Evolutionary conservation across 1,140 invertebrate genomes (phyloP).

Genomic region (Diprion similis): DNA sequence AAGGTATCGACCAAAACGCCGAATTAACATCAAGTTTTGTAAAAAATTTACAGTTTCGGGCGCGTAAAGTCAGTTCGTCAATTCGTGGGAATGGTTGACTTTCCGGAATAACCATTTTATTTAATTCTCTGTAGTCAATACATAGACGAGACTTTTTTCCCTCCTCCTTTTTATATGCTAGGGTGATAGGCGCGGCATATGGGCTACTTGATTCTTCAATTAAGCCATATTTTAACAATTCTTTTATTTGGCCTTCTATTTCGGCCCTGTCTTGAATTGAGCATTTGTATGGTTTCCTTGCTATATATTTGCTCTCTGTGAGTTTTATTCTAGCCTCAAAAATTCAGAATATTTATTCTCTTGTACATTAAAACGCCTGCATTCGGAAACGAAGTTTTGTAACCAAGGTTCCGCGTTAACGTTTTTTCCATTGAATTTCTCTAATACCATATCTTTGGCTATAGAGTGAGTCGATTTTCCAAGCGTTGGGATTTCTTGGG

Average conservation of each 20-base stretch:
- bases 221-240: constrained; percentile 22
- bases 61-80: constrained; percentile 30
- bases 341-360: constrained; percentile 13
- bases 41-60: constrained; percentile 31
- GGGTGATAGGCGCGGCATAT: constrained; percentile 25
- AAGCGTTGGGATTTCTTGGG: constrained; percentile 12
- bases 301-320: constrained; percentile 26
- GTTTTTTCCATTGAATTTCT: constrained; percentile 19
- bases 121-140: constrained; percentile 34
- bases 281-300: constrained; percentile 31
- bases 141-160: constrained; percentile 28
- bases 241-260: constrained; percentile 26
- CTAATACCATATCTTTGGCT: constrained; percentile 15
- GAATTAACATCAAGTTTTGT: constrained; percentile 36
- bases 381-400: constrained; percentile 7
- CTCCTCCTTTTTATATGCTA: constrained; percentile 30
- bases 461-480: not conserved
- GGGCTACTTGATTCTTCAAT: constrained; percentile 24
- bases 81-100: constrained; percentile 38
- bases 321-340: constrained; percentile 24
- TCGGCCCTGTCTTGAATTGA: constrained; percentile 23
- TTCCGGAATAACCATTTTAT: constrained; percentile 37
- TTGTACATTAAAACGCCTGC: constrained; percentile 14
- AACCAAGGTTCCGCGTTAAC: constrained; percentile 15
- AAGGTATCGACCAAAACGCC: constrained; percentile 36